Base-by-base conservation (phyloP, 2,113 vertebrate species). In the Pelecanus crispus region DNA sequence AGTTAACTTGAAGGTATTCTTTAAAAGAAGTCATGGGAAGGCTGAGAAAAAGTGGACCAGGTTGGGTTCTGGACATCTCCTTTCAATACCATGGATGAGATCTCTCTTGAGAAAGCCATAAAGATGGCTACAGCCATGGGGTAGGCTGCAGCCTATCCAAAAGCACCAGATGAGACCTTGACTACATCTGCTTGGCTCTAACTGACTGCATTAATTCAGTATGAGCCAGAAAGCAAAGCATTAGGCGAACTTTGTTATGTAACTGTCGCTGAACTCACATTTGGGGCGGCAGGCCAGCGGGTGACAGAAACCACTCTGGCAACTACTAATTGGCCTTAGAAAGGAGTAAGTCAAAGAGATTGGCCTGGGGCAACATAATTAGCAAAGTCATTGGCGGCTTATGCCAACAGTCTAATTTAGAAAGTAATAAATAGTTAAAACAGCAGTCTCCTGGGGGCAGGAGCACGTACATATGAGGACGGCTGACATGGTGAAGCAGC, bases 401-500 rank as follows among this genome's bases (percentile, higher is more conserved):
- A 93, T 93, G 94, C 84, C 93, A 96, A 90, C 92, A 94, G 78
- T 93, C 92, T 96, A 81, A 90, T 95, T 96, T 96, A 93, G 92
- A 97, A 93, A 94, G 87, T 87, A 97, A 94, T 97, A 96, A 97
- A 96, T 93, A 96, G 94, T 96, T 97, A 96, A 97, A 97, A 77
- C 74, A 85, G 58, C 79, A 81, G 58, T 56, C 66, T 94, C 71
- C 87, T 36, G 22, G 31, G 78, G 92, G 26, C 66, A 31, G 62
- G 42, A 90, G 66, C 81, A 95, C 0, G 0, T 67, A 67, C 3
- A 1, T 66, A 40, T 0, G 12, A 77, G 61, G 34, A 90, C 5
- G 4, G 70, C 70, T 94, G 61, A 81, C 80, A 50, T 2, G 2
- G 68, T 74, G 84, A 82, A 87, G 85, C 58, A 92, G 49, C 55